Base-by-base conservation (phyloP, 2,113 vertebrate genomes). In the Gila orcuttii region DNA sequence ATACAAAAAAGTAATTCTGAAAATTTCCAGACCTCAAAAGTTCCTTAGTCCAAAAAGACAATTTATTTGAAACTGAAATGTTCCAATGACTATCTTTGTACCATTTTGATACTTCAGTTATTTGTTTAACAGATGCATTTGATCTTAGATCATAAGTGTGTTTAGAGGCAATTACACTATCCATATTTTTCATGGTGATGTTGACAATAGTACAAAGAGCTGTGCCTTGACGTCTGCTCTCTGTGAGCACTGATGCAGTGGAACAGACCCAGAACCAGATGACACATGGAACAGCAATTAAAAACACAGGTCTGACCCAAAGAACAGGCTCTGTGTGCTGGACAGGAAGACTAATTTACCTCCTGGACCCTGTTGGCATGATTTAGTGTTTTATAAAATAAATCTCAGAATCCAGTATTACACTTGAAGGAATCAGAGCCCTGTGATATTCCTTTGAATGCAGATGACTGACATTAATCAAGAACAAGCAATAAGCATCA, bases 361-460 rank as follows among this genome's bases (percentile, higher is more conserved):
- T 42, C 15, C 60, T 21, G 52, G 79, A 62, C n/a, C 60, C 36
- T 28, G 39, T 42, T 81, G 39, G 3, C 7, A 28, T 81, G 79
- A 81, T 64, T 66, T 50, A 66, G n/a, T 28, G 79, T 81, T 81
- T 81, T 81, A 47, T 66, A 17, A 81, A 66, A 81, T 66, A 81
- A 60, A 66, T 79, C 19, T 60, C 55, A n/a, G 33, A 60, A 79
- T 66, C 79, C 23, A 47, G 28, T 28, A 23, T 60, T 60, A 23
- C 55, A 15, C 55, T 39, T n/a, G 15, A 6, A 23, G 15, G 76
- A 28, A 78, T 59, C 25, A 5, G 76, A 78, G 50, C 52, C 31
- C 17, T 55, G 31, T 50, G 79, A 47, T 47, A 42, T 66, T 81
- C 23, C 8, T 45, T 45, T 64, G 79, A 81, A 81, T 36, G 21